phyloP scores from a whole-genome alignment of 2,797 vertebrate species.

The Sarcophilus harrisii region DNA sequence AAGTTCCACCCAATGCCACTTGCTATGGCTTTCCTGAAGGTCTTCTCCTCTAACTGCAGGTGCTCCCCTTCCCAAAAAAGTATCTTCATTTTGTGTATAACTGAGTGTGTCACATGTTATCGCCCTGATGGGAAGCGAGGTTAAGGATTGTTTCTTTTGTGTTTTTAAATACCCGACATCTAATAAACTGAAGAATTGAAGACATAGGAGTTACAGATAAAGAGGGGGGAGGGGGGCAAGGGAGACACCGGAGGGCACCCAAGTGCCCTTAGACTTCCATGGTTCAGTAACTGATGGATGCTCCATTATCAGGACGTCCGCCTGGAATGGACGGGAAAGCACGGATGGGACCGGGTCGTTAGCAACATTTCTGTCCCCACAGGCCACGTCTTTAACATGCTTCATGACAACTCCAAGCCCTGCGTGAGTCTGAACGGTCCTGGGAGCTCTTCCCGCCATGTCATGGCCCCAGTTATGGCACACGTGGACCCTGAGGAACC shows the following conservation, averaged over 20 bases:
- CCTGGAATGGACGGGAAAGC: neutral
- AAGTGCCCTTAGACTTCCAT: neutral
- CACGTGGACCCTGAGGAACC: constrained; percentile 82
- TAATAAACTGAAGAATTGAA: neutral
- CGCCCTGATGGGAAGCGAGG: neutral
- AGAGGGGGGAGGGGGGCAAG: neutral
- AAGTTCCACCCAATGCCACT: neutral
- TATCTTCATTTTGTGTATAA: neutral
- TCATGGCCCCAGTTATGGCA: constrained; percentile 86
- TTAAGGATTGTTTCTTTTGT: neutral
- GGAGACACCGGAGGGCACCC: neutral
- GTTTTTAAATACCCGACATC: neutral
- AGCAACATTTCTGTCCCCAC: neutral
- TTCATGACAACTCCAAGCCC: constrained; percentile 84
- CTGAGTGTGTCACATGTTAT: neutral
- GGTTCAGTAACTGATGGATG: neutral
- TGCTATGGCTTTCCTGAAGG: neutral
- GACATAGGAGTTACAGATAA: neutral
- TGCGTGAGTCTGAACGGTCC: constrained; percentile 77
- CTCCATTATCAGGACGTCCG: neutral
- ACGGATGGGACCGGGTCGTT: neutral
- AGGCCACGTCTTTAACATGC: constrained; percentile 87
- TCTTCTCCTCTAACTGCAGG: neutral
- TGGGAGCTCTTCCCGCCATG: constrained; percentile 57
- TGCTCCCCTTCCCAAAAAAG: neutral